Base-by-base conservation (phyloP, 2,888 invertebrate genomes). In the Notocelia uddmanniana region DNA sequence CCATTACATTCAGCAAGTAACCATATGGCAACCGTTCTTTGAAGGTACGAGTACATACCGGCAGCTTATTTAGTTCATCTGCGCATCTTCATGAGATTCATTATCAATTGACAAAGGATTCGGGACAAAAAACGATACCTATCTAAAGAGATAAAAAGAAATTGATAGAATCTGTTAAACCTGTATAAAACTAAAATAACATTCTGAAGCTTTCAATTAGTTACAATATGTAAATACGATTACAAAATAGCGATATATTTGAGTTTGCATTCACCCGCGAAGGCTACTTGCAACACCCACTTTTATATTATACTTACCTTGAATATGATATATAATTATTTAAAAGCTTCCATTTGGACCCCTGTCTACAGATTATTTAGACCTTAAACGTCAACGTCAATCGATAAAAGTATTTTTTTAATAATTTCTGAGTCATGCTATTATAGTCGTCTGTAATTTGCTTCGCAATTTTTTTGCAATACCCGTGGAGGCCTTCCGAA, bases 231-330 rank as follows among this genome's bases (percentile, higher is more conserved):
- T 60, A 48, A 68, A 72, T 68, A 15, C 19, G 1, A 13, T 68
- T 72, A 57, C 72, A 60, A 72, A 72, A 72, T 55, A 45, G 60
- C 26, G 55, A 55, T 52, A 52, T 64, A 52, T 60, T 45, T 34
- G 59, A 59, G 45, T 41, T 34, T 31, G 64, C 70, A 62, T 68
- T 72, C 67, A 50, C 62, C 37, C n/a, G 50, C 45, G 72, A 68
- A 72, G 72, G 72, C 19, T 68, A 62, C 37, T 72, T 72, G n/a
- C 62, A 19, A 26, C 55, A 67, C 26, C 50, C 18, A 37, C 50
- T 68, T 68, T 67, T 57, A 45, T 34, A 5, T 55, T 5, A 72
- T 71, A 31, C 15, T n/a, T 41, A 10, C 68, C 67, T 68, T 72
- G 62, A 59, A 67, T 26, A 50, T n/a, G n/a, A n/a, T 41, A 21